Conservation (phyloP, 1,140 invertebrate species). For the Uloborus diversus region DNA sequence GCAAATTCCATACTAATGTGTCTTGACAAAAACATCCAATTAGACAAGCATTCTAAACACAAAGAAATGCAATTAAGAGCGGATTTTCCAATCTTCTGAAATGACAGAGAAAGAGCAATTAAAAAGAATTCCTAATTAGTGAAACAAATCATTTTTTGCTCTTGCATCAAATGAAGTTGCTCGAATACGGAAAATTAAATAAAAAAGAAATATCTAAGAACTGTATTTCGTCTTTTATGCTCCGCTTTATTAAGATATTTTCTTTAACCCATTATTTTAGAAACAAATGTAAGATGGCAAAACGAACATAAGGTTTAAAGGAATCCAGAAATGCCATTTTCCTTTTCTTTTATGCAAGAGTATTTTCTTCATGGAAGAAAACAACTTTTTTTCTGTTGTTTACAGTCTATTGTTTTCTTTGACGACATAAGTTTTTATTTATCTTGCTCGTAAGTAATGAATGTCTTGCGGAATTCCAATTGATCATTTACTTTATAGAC, state of each 20-base stretch:
- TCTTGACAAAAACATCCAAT: conserved; percentile 50
- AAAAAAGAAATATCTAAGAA: not conserved
- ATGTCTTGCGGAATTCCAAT: too few species aligned
- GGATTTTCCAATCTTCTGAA: conserved; percentile 15
- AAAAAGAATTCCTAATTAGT: conserved; percentile 51
- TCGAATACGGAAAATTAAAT: not conserved
- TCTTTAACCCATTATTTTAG: conserved; percentile 17
- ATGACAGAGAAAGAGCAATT: conserved; percentile 43
- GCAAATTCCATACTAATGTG: conserved; percentile 40
- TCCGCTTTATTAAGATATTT: conserved; percentile 29
- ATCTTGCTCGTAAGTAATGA: too few species aligned
- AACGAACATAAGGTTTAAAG: not conserved
- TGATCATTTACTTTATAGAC: too few species aligned
- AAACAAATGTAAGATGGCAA: not conserved
- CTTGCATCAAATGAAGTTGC: conserved; percentile 24
- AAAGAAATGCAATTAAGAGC: conserved; percentile 49
- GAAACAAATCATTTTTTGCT: conserved; percentile 20
- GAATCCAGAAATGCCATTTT: too few species aligned
- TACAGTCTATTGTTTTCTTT: too few species aligned
- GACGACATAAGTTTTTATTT: too few species aligned
- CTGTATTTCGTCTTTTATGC: conserved; percentile 18
- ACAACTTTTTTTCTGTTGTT: too few species aligned
- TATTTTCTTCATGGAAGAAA: too few species aligned
- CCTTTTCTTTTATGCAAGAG: too few species aligned
- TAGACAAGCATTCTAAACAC: conserved; percentile 9